Percentiles rank a stretch among this genome's conserved stretches.
phyloP scores from a whole-genome alignment of 92 coral and sea anemone genomes.

The Palythoa heliodiscus region DNA sequence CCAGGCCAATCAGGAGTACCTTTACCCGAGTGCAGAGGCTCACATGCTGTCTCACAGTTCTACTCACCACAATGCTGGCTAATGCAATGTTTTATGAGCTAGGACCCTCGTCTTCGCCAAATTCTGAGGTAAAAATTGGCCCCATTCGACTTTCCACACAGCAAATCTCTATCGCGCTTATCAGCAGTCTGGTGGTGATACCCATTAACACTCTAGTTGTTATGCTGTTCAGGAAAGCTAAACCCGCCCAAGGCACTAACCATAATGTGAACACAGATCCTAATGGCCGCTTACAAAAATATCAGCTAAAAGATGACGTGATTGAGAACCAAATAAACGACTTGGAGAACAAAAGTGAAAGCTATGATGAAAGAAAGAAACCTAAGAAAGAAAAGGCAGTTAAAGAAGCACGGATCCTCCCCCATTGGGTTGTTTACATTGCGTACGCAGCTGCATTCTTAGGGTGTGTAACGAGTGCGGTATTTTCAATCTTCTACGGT shows the following conservation, averaged over 20 bases:
- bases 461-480: constrained; percentile 64
- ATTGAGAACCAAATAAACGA: neutral
- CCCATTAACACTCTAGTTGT: constrained; percentile 77
- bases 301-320: constrained; percentile 7
- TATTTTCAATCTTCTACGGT: constrained; percentile 75
- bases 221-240: constrained; percentile 76
- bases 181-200: constrained; percentile 78
- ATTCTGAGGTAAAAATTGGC: constrained; percentile 68
- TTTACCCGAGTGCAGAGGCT: constrained; percentile 92
- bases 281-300: constrained; percentile 9
- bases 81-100: constrained; percentile 89
- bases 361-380: constrained; percentile 36
- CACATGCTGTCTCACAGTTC: constrained; percentile 81
- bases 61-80: constrained; percentile 82
- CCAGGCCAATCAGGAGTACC: constrained; percentile 77
- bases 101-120: constrained; percentile 50
- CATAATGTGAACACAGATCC: constrained; percentile 5
- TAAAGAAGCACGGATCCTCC: constrained; percentile 65
- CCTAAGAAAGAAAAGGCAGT: constrained; percentile 48
- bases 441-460: constrained; percentile 73
- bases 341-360: constrained; percentile 5
- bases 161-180: constrained; percentile 77
- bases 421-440: constrained; percentile 75
- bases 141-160: constrained; percentile 75
- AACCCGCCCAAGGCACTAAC: constrained; percentile 31